Evolutionary conservation across 92 coral and sea anemone species (phyloP), one percentile per base, ranked within the genome.

Genomic region (Galaxea fascicularis): DNA sequence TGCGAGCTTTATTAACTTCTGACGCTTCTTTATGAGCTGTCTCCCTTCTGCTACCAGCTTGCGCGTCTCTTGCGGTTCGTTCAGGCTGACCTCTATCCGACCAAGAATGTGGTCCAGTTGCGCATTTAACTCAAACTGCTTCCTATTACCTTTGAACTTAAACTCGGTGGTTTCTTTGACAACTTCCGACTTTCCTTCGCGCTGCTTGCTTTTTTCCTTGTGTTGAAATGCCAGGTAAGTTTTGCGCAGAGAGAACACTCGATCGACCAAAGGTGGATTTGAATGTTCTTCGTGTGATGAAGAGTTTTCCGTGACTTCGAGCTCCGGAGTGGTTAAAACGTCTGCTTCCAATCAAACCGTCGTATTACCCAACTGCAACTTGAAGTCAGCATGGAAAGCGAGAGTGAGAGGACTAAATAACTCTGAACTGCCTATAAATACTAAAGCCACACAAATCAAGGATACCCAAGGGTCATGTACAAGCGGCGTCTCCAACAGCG

Each of bases 381-480:
- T n/a, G n/a, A n/a, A n/a, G 11, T 60, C 65, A 60, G 65, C 65
- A 60, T 60, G 65, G 65, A 60, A 60, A 20, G 65, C 65, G 63
- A n/a, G n/a, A n/a, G n/a, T n/a, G n/a, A n/a, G n/a, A n/a, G n/a
- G n/a, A n/a, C n/a, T n/a, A n/a, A n/a, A 57, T 10, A 60, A 60
- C 29, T 60, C 28, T 20, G 65, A 60, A 18, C 60, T 4, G 60
- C 3, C 65, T 60, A 3, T 22, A 60, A 60, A 59, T 60, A 60
- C 26, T 22, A 10, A 60, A 60, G 28, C 60, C 8, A 22, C 27
- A 60, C 65, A 26, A 60, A 60, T 60, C 11, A 60, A 27, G 26
- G 65, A 60, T 60, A 60, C 65, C 65, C 65, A 60, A 60, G 29
- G 65, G 65, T 18, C 65, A 60, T 8, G 65, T 27, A 26, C 59